Conservation (phyloP, 2,888 invertebrate genomes). For the Augiades crinisus region DNA sequence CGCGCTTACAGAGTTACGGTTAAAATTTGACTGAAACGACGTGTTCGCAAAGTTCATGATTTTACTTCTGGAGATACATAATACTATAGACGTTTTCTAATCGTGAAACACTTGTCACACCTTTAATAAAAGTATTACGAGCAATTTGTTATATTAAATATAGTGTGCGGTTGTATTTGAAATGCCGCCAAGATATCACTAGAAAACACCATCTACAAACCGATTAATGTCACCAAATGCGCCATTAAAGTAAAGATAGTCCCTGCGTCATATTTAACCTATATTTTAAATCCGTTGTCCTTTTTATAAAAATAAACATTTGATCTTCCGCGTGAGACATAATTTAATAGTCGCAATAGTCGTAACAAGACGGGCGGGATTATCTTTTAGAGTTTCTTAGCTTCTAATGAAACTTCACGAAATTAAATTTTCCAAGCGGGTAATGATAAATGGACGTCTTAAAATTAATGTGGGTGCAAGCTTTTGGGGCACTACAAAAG, state of each 20-base stretch:
- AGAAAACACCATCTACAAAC: conserved; percentile 54
- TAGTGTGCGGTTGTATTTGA: conserved; percentile 59
- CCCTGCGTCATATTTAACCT: conserved; percentile 51
- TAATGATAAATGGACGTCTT: conserved; percentile 2
- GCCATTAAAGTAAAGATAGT: conserved; percentile 60
- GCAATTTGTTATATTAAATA: conserved; percentile 53
- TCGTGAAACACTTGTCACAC: conserved; percentile 30
- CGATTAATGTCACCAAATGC: conserved; percentile 62
- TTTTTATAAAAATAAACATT: conserved; percentile 42
- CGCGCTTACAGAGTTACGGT: conserved; percentile 15
- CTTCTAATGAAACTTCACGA: background rate
- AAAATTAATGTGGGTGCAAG: background rate
- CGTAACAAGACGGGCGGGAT: conserved; percentile 33
- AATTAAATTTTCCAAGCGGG: background rate
- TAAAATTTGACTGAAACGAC: background rate
- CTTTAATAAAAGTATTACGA: conserved; percentile 40
- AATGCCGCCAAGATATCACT: conserved; percentile 63
- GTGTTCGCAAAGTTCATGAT: conserved; percentile 7
- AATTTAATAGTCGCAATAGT: conserved; percentile 39
- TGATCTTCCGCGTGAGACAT: conserved; percentile 37
- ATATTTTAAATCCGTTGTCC: conserved; percentile 46
- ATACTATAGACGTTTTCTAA: conserved; percentile 9
- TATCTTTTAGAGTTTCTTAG: background rate
- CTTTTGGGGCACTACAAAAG: no score
- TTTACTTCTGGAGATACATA: conserved; percentile 17